Base-by-base conservation (phyloP, 2,797 vertebrate genomes). In the Premnoplex brunnescens region DNA sequence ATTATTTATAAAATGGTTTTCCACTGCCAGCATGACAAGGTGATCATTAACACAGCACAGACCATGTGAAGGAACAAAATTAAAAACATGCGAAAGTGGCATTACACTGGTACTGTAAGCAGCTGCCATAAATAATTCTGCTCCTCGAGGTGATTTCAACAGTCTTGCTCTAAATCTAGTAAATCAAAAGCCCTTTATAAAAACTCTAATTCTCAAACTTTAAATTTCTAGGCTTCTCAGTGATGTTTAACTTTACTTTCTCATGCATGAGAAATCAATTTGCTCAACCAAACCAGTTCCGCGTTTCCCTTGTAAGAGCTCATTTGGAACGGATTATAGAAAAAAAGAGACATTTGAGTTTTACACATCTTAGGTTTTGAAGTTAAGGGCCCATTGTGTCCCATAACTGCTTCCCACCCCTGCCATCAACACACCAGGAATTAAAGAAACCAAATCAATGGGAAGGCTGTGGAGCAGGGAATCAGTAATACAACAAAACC, bases 291-390 rank as follows among this genome's bases (percentile, higher is more conserved):
- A 94, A 59, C 51, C 64, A 73, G 71, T 96, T 95, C 76, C 5
- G 1, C 93, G 64, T 81, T 93, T 59, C 86, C 60, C 62, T 77
- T 91, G 62, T 88, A 96, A 96, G 94, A 36, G 17, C 72, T 93
- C 96, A 94, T 96, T 98, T 98, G 98, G 98, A 98, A 98, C 88
- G 95, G 96, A 98, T 97, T 98, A 97, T 68, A 97, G 93, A 74
- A 60, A 34, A 91, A 76, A 84, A 26, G 13, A 32, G 36, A 89
- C 1, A 0, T 17, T 17, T 41, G 46, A 90, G 55, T 76, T 77
- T 84, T 92, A 93, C 36, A 89, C 77, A 60, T 85, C 68, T 89
- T 46, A 39, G 37, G 76, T 88, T 96, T 77, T 90, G 76, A 96
- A 95, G 83, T 60, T 60, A 96, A 81, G 74, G 94, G 83, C 24